Conservation (phyloP, 1,140 invertebrate species). For the Drosophila jambulina region DNA sequence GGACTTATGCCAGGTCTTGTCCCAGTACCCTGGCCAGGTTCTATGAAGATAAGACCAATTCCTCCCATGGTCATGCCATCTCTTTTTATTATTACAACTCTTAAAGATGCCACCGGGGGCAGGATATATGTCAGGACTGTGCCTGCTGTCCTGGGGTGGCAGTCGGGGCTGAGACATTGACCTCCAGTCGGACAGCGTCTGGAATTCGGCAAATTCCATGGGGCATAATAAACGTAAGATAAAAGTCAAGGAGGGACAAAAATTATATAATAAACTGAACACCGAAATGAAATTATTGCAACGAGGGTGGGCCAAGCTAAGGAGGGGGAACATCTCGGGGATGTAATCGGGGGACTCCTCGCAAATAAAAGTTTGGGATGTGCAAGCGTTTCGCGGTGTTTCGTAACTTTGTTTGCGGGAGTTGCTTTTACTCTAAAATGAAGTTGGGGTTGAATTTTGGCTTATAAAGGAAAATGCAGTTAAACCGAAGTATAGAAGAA, state of each 20-base stretch:
- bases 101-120: constrained; percentile 41
- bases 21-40: neutral
- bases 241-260: constrained; percentile 84
- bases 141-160: constrained; percentile 23
- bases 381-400: constrained; percentile 27
- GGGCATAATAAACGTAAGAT: constrained; percentile 84
- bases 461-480: neutral
- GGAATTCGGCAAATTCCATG: constrained; percentile 78
- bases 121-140: constrained; percentile 29
- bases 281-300: constrained; percentile 76
- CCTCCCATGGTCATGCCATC: no score
- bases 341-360: constrained; percentile 6
- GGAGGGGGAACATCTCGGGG: neutral
- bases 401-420: constrained; percentile 32
- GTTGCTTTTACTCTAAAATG: constrained; percentile 15
- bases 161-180: constrained; percentile 55
- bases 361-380: constrained; percentile 61
- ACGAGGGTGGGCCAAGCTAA: constrained; percentile 24
- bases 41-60: no score
- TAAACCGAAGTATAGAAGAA: neutral
- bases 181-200: constrained; percentile 65
- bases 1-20: no score
- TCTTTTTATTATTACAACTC: constrained; percentile 82
- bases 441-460: constrained; percentile 1
- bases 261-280: constrained; percentile 84